Evolutionary conservation across 2,797 vertebrate species (phyloP).

Genomic region (Tenualosa ilisha): DNA sequence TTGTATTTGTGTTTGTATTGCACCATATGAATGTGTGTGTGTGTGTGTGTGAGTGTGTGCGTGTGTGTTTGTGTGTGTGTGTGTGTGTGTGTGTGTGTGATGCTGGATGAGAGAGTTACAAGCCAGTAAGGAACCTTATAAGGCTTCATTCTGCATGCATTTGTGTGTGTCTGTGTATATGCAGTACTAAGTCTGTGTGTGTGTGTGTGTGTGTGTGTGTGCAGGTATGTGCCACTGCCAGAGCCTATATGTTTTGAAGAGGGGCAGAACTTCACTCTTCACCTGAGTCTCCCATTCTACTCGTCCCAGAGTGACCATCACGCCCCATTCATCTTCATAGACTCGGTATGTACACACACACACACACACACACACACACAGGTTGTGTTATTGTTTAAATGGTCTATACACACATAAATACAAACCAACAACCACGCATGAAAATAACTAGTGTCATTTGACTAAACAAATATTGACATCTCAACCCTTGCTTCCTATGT

Average conservation of each 20-base stretch:
- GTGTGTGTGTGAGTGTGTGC: neutral
- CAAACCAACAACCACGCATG: neutral
- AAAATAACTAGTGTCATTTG: no score
- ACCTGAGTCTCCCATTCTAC: constrained; percentile 83
- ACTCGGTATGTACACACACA: constrained; percentile 80
- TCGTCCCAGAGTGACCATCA: constrained; percentile 72
- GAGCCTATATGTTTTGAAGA: constrained; percentile 88
- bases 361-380: constrained; percentile 17
- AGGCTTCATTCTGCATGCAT: neutral
- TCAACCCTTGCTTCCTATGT: neutral
- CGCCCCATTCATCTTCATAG: constrained; percentile 88
- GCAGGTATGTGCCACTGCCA: constrained; percentile 83
- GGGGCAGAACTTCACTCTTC: constrained; percentile 88
- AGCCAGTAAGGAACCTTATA: no score
- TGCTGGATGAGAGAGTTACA: no score
- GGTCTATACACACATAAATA: neutral
- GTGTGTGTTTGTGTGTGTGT: constrained; percentile 1
- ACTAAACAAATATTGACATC: no score
- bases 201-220: neutral
- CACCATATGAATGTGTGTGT: neutral
- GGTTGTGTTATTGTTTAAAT: no score
- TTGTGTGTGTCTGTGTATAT: neutral
- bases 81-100: constrained; percentile 1
- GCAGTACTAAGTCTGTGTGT: neutral
- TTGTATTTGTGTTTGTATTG: neutral